Conservation (phyloP, 2,888 invertebrate genomes). For the Celastrina argiolus region DNA sequence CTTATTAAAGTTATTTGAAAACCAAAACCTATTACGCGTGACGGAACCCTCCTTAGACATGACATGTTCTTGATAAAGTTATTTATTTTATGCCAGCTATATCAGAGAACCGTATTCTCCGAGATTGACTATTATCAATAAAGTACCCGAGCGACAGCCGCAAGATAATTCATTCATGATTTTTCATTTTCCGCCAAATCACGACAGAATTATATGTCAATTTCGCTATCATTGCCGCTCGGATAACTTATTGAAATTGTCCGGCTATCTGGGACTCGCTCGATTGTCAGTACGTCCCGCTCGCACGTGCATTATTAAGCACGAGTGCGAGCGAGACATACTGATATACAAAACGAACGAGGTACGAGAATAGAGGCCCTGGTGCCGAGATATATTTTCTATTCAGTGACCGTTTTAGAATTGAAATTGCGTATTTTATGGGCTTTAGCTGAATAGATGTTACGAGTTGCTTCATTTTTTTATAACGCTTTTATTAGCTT, state of each 20-base stretch:
- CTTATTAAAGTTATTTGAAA: too few relatives aligned
- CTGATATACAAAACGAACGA: too few relatives aligned
- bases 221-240: slow-evolving; percentile 3
- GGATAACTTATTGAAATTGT: slow-evolving; percentile 6
- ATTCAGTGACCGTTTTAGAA: neutral
- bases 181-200: slow-evolving; percentile 9
- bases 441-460: neutral
- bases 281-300: too few relatives aligned
- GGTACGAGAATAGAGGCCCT: too few relatives aligned
- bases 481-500: too few relatives aligned
- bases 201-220: neutral
- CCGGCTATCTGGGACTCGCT: neutral
- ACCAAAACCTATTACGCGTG: too few relatives aligned
- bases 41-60: too few relatives aligned
- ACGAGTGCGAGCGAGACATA: too few relatives aligned
- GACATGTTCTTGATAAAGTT: too few relatives aligned
- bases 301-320: too few relatives aligned
- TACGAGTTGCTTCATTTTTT: too few relatives aligned
- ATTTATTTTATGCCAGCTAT: neutral
- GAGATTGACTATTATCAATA: slow-evolving; percentile 9
- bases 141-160: slow-evolving; percentile 1
- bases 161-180: slow-evolving; percentile 10
- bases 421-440: slow-evolving; percentile 1
- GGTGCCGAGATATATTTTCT: slow-evolving; percentile 4
- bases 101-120: neutral